Evolutionary conservation across 2,888 invertebrate species (phyloP).

Genomic region (Pocota personata): DNA sequence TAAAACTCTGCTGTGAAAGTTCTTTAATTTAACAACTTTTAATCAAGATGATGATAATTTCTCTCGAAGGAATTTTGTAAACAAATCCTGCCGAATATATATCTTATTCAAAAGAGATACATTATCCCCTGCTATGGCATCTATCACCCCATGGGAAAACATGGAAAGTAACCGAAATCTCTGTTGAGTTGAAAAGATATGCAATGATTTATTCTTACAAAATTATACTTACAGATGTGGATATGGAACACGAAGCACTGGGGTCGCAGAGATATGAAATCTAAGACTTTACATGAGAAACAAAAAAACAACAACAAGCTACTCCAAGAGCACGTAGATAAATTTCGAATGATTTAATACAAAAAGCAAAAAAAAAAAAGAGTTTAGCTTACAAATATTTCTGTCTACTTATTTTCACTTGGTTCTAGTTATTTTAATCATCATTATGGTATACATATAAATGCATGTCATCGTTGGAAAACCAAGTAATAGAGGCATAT

Average conservation of each 20-base stretch:
- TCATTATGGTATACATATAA: too few relatives aligned
- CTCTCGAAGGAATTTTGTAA: background rate
- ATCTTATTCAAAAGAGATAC: conserved; percentile 15
- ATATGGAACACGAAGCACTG: background rate
- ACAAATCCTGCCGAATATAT: background rate
- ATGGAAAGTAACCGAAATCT: conserved; percentile 12
- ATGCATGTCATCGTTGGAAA: too few relatives aligned
- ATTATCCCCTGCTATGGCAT: background rate
- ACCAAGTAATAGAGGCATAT: too few relatives aligned
- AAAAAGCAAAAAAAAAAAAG: background rate
- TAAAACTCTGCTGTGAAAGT: too few relatives aligned
- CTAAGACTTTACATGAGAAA: background rate
- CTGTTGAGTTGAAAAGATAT: conserved; percentile 23
- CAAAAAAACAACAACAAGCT: background rate
- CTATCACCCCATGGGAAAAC: background rate
- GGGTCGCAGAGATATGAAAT: background rate
- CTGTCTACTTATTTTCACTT: too few relatives aligned
- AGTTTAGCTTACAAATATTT: too few relatives aligned
- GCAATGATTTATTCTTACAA: conserved; percentile 11
- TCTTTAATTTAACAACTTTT: background rate
- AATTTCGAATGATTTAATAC: background rate
- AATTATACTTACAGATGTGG: conserved; percentile 19
- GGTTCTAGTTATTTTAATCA: too few relatives aligned
- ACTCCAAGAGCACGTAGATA: background rate
- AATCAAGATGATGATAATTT: background rate